These are phyloP conservation scores for Gryon sp. DNA, from an alignment of 1,140 invertebrate species.

Conservation along the genomic window DNA sequence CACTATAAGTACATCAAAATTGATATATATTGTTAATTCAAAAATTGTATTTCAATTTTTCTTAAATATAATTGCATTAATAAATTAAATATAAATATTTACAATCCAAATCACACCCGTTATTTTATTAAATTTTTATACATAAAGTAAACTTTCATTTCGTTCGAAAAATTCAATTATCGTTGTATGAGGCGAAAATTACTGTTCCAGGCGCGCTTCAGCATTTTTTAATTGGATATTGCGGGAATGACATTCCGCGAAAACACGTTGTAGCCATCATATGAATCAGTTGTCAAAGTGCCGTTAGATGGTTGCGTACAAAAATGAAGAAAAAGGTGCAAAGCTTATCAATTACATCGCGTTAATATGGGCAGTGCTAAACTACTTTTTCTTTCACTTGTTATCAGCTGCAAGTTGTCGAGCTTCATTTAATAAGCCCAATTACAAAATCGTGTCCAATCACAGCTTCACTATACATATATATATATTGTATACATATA, in stretches of 20 bases:
- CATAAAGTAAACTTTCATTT: constrained; percentile 7
- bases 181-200: constrained; percentile 7
- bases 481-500: too few species aligned
- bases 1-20: too few species aligned
- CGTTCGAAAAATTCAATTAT: constrained; percentile 31
- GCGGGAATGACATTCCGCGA: constrained; percentile 28
- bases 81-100: too few species aligned
- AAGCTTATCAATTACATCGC: constrained; percentile 58
- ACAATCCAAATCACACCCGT: too few species aligned
- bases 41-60: too few species aligned
- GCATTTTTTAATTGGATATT: constrained; percentile 44
- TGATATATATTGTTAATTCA: too few species aligned
- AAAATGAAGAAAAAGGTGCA: constrained; percentile 55
- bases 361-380: constrained; percentile 36
- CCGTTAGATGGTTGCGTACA: constrained; percentile 47
- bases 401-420: constrained; percentile 42
- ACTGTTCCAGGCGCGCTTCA: constrained; percentile 15
- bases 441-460: constrained; percentile 56
- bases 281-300: constrained; percentile 59
- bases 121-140: too few species aligned
- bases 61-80: too few species aligned
- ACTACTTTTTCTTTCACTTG: constrained; percentile 59
- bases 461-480: too few species aligned
- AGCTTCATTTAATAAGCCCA: constrained; percentile 55
- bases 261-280: constrained; percentile 8